phyloP scores from a whole-genome alignment of 92 coral and sea anemone genomes.

The Parazoanthus darwini region DNA sequence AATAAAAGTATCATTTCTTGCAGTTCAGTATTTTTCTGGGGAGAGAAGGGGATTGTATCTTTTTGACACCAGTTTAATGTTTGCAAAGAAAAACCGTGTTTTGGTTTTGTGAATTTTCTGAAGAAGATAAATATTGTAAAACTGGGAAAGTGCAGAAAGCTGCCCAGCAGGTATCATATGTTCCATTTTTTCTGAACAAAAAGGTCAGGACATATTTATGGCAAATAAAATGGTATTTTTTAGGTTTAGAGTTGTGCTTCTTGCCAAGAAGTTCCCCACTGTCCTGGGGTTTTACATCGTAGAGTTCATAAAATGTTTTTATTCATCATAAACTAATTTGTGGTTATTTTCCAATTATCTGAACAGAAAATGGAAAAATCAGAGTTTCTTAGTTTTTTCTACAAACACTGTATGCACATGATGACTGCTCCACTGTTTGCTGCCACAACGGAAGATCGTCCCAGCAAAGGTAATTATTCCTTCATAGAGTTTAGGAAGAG shows the following conservation, averaged over 20 bases:
- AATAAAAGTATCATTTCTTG: no score
- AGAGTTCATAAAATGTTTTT: background rate
- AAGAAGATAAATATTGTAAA: no score
- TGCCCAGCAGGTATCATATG: no score
- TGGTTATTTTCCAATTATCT: background rate
- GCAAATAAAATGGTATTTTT: no score
- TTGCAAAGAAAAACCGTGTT: no score
- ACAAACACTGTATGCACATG: constrained; percentile 98
- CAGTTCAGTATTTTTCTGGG: no score
- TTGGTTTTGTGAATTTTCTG: no score
- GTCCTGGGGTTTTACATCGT: background rate
- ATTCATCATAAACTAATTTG: background rate
- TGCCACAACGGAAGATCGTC: constrained; percentile 83
- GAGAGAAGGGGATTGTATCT: no score
- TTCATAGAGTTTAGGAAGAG: background rate
- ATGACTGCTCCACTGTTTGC: constrained; percentile 96
- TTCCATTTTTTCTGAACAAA: no score
- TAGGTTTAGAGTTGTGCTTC: background rate
- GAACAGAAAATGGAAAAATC: constrained; percentile 98
- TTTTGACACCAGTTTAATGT: no score
- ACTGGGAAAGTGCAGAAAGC: no score
- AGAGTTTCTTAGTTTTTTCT: constrained; percentile 97
- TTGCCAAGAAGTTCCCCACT: background rate
- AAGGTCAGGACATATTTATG: no score
- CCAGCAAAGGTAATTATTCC: constrained; percentile 62